Conservation (phyloP, 2,113 vertebrate genomes). For the Enhydra lutris region DNA sequence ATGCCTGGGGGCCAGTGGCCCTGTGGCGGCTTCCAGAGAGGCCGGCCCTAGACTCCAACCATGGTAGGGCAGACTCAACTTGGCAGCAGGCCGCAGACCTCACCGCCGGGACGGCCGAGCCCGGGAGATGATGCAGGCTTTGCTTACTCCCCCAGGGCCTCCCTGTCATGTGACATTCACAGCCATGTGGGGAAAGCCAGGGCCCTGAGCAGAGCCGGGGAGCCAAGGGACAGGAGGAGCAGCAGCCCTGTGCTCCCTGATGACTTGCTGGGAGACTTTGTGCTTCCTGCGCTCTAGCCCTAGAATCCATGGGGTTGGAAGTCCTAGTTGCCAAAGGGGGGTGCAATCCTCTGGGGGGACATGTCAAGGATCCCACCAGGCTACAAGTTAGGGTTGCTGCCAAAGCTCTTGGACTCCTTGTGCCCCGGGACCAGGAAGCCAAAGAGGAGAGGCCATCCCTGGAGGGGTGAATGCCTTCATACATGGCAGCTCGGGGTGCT, state of each 20-base stretch:
- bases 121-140: not conserved
- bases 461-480: not conserved
- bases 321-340: not conserved
- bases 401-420: not conserved
- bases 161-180: not conserved
- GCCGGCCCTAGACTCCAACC: accelerated
- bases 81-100: not conserved
- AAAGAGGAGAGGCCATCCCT: not conserved
- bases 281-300: not conserved
- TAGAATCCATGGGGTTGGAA: not conserved
- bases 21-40: not conserved
- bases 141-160: not conserved
- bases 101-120: accelerated
- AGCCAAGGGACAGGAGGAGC: not conserved
- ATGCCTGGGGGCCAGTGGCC: not conserved
- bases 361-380: not conserved
- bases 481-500: not conserved
- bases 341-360: not conserved
- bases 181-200: not conserved
- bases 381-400: not conserved
- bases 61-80: too few relatives aligned
- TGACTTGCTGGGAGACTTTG: not conserved
- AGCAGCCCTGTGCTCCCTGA: not conserved
- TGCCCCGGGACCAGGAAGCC: not conserved
- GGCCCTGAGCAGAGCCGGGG: not conserved